Base-by-base conservation (phyloP, 2,888 invertebrate species). In the Sinelater perroti region DNA sequence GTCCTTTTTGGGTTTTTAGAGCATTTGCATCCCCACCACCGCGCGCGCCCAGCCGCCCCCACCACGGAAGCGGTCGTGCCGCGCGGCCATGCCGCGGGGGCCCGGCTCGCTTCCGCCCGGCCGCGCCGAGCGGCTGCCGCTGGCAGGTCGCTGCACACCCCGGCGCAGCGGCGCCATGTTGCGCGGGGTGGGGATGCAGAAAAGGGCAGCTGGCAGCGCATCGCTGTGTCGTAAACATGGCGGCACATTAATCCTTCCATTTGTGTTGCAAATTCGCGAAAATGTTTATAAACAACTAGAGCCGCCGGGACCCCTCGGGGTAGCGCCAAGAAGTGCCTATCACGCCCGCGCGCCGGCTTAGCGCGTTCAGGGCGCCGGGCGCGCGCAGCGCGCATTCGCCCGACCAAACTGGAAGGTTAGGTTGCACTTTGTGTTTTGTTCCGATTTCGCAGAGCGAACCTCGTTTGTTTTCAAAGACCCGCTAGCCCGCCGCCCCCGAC, bases 211-310 rank as follows among this genome's bases (percentile, higher is more conserved):
- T n/a, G n/a, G n/a, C 73, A 42, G 26, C 57, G 26, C 33, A 47
- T 30, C 30, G 72, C 71, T 73, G 70, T 71, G 70, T 75, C 65
- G 64, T 65, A 69, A 78, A 78, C 76, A 78, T 78, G 78, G 78
- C 77, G 74, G 77, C 72, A 67, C 65, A 68, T 70, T 75, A 75
- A 76, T 75, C 73, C 71, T 69, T 51, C 40, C 70, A 68, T 70
- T 72, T 66, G 56, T 70, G 70, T 75, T 73, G 76, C 76, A 70
- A 76, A 75, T 75, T 76, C 73, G 75, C 74, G 67, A 75, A 65
- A 72, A 75, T 75, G 75, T 74, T 75, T 73, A 72, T 75, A 75
- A 75, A 76, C 75, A 75, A 69, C 59, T 26, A 36, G 14, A 50
- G 20, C 51, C 51, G 31, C n/a, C n/a, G n/a, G n/a, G n/a, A n/a